Percentiles rank a stretch among this genome's conserved stretches.
Conservation (phyloP, 2,888 invertebrate genomes). For the Agriopis leucophaearia region DNA sequence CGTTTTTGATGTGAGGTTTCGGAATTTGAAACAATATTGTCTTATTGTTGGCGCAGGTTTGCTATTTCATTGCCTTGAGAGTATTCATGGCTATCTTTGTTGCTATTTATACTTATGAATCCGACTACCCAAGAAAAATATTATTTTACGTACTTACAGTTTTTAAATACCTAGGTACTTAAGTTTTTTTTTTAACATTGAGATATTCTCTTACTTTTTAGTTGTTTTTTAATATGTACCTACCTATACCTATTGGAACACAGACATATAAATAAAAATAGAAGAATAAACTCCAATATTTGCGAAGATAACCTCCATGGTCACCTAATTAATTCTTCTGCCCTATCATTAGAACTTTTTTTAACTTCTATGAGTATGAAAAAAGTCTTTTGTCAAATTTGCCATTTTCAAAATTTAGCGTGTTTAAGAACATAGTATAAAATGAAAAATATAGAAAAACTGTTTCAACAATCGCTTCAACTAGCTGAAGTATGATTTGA, state of each 20-base stretch:
- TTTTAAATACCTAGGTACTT: too few species aligned
- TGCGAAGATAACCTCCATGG: neutral
- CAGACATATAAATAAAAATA: too few species aligned
- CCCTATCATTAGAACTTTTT: neutral
- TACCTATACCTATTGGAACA: too few species aligned
- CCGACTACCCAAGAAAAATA: too few species aligned
- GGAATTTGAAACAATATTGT: slow-evolving; percentile 51
- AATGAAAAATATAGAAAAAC: slow-evolving; percentile 6
- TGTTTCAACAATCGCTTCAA: neutral
- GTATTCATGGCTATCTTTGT: too few species aligned
- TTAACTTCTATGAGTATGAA: too few species aligned
- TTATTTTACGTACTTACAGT: too few species aligned
- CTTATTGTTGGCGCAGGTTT: neutral
- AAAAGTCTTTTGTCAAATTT: neutral
- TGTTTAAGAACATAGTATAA: neutral
- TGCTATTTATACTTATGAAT: neutral
- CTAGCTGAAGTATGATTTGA: slow-evolving; percentile 30
- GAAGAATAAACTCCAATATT: too few species aligned
- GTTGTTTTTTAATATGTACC: too few species aligned
- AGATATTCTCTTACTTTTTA: too few species aligned
- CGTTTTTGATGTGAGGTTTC: slow-evolving; percentile 45
- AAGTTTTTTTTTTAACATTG: too few species aligned
- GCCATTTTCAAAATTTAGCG: neutral
- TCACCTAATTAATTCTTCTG: neutral
- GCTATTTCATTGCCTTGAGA: too few species aligned